phyloP scores from a whole-genome alignment of 2,113 vertebrate species.

The Ia io region DNA sequence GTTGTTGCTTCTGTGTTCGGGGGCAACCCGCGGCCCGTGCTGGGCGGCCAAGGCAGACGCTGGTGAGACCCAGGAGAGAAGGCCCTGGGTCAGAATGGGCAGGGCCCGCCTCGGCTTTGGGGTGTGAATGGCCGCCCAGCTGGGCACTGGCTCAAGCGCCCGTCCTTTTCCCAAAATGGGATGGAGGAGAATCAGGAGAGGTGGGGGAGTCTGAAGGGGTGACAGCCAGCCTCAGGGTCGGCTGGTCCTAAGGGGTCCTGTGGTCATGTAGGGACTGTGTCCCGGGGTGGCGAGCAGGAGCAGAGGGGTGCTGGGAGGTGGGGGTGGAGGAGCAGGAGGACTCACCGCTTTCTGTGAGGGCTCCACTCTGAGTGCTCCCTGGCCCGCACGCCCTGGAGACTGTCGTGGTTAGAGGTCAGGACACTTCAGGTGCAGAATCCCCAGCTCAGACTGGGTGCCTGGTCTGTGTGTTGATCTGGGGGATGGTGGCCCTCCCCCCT shows the following conservation, averaged over 20 bases:
- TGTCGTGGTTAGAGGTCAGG: slow-evolving; percentile 25
- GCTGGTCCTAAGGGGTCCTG: background rate
- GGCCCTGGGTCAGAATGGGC: background rate
- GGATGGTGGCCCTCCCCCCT: background rate
- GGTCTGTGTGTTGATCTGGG: background rate
- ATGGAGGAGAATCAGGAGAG: background rate
- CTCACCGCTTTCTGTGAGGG: background rate
- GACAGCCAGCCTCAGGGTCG: rapidly evolving
- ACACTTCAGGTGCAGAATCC: slow-evolving; percentile 47
- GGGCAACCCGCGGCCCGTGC: background rate
- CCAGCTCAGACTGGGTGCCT: background rate
- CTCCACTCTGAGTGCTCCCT: background rate
- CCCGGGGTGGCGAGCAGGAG: background rate
- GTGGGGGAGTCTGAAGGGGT: background rate
- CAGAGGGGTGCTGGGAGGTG: background rate
- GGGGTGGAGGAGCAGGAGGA: background rate
- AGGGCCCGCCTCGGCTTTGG: background rate
- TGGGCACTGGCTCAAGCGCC: background rate
- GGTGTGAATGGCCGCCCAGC: background rate
- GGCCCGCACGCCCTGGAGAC: background rate
- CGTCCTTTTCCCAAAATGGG: background rate
- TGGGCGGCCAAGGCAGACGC: background rate
- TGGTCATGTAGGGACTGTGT: background rate
- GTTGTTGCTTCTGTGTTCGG: slow-evolving; percentile 24
- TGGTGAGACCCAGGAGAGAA: background rate